Evolutionary conservation across 2,888 invertebrate genomes (phyloP).

Genomic region (Drosophila neotestacea): DNA sequence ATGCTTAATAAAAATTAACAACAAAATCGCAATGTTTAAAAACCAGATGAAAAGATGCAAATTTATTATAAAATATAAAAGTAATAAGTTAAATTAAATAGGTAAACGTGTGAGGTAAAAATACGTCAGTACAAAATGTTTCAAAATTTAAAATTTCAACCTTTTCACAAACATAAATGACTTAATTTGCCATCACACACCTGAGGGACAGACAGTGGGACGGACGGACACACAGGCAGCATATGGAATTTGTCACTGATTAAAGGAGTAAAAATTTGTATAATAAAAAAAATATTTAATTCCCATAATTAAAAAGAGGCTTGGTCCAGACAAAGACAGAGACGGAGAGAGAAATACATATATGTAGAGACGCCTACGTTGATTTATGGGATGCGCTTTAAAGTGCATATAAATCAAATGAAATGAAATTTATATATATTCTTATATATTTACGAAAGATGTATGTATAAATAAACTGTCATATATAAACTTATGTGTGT

Average conservation of each 20-base stretch:
- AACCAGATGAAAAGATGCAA: not conserved
- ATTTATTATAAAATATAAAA: not conserved
- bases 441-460: conserved; percentile 2
- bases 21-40: not conserved
- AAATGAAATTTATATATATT: conserved; percentile 48
- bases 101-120: not conserved
- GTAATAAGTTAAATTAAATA: not conserved
- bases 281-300: conserved; percentile 37
- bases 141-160: not conserved
- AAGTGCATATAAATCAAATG: conserved; percentile 72
- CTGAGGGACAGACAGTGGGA: conserved; percentile 18
- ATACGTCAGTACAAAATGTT: not conserved
- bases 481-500: conserved; percentile 8
- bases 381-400: conserved; percentile 67
- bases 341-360: not conserved
- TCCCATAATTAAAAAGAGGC: conserved; percentile 58
- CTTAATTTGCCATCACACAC: conserved; percentile 39
- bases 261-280: conserved; percentile 26
- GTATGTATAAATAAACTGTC: conserved; percentile 45
- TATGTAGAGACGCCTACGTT: conserved; percentile 58
- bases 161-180: conserved; percentile 20
- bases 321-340: conserved; percentile 40
- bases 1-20: not conserved
- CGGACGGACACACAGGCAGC: not conserved
- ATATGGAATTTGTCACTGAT: conserved; percentile 45